Conservation (phyloP, 2,113 vertebrate species). For the Scopus umbretta region DNA sequence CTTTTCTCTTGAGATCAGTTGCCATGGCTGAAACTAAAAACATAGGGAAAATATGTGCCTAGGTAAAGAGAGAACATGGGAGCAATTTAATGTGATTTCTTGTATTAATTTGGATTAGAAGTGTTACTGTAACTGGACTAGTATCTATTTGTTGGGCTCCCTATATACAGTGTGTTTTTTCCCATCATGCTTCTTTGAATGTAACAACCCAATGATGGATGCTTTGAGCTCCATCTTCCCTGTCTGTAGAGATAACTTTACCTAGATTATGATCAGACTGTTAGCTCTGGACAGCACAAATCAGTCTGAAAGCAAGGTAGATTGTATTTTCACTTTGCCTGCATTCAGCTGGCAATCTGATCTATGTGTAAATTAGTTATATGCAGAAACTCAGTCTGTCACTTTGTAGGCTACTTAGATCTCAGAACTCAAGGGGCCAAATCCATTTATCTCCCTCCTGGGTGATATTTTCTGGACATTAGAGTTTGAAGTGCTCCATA, state of each 20-base stretch:
- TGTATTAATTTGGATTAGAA: background rate
- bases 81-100: background rate
- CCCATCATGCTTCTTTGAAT: background rate
- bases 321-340: background rate
- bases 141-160: background rate
- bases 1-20: background rate
- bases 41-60: background rate
- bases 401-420: background rate
- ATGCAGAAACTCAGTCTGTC: background rate
- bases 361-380: background rate
- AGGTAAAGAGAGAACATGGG: background rate
- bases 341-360: background rate
- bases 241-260: background rate
- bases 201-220: background rate
- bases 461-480: background rate
- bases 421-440: background rate
- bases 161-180: background rate
- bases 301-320: background rate
- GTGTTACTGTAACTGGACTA: background rate
- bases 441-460: background rate
- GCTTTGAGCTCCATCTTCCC: background rate
- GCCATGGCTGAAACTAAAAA: background rate
- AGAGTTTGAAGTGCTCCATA: background rate
- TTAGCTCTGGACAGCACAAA: background rate
- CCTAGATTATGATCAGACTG: background rate